Evolutionary conservation across 2,888 invertebrate genomes (phyloP).

Genomic region (Acleris literana): DNA sequence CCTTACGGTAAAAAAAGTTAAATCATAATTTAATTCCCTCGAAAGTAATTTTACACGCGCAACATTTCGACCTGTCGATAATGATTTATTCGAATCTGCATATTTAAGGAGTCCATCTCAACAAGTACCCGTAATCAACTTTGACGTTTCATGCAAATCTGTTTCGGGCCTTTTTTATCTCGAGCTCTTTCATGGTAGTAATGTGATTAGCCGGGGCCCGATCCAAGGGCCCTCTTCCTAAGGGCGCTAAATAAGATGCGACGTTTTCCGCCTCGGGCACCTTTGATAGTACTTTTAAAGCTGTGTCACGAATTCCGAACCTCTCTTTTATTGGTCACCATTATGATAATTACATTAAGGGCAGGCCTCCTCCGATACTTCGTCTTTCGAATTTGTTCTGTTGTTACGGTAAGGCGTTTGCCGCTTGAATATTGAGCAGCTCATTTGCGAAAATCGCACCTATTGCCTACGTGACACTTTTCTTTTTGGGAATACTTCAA

Average conservation of each 20-base stretch:
- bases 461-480: conserved; percentile 79
- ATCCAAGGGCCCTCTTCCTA: conserved; percentile 63
- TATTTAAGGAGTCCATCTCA: conserved; percentile 52
- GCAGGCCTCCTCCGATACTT: conserved; percentile 75
- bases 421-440: conserved; percentile 79
- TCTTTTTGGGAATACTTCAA: conserved; percentile 54
- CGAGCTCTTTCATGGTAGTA: conserved; percentile 75
- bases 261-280: conserved; percentile 80
- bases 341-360: conserved; percentile 83
- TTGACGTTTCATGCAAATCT: conserved; percentile 80
- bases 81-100: conserved; percentile 58
- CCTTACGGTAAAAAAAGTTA: neutral
- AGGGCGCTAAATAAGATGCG: conserved; percentile 81
- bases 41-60: conserved; percentile 17
- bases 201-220: conserved; percentile 77
- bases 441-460: conserved; percentile 80
- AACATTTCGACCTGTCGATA: conserved; percentile 42
- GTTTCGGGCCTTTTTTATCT: conserved; percentile 75
- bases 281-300: conserved; percentile 81
- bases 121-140: conserved; percentile 67
- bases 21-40: conserved; percentile 13
- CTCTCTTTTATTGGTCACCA: conserved; percentile 81
- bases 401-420: conserved; percentile 76
- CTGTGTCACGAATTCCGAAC: conserved; percentile 79
- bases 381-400: conserved; percentile 81